Base-by-base conservation (phyloP, 1,140 invertebrate genomes). In the Drosophila virilis region DNA sequence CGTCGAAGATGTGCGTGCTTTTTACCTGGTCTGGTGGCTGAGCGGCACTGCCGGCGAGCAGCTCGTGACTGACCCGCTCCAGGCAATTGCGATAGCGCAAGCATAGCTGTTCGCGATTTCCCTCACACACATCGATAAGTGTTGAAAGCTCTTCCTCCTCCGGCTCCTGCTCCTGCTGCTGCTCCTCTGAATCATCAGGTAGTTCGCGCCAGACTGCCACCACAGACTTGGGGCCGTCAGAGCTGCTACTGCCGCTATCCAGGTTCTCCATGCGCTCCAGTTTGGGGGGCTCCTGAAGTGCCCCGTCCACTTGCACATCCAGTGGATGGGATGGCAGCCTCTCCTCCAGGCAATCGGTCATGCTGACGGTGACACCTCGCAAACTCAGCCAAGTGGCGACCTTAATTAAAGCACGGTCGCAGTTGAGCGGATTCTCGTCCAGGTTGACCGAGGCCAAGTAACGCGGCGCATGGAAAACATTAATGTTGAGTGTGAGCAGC, bases 381-480 rank as follows among this genome's bases (percentile, higher is more conserved):
- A 86, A 45, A 5, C 75, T 70, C 8, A 92, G 40, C 43, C 73
- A 60, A 1, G 60, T 75, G 12, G 83, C 67, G 15, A 85, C 77
- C 43, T 74, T 80, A 43, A 62, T 42, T 33, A 92, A 37, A 0
- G 74, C 71, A 0, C 74, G 71, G 78, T 92, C 80, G 51, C 86
- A 92, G 22, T 83, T 91, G 6, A 89, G 80, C 32, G 77, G 77
- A 78, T 92, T 92, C 35, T 83, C 78, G 46, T 83, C 78, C 0
- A 92, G 45, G 59, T 84, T 90, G 6, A 92, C 40, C 0, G 64
- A 37, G 40, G 75, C 66, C 46, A 92, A 46, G 51, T 77, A 71
- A 2, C 73, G 73, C 1, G 85, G 71, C 0, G 75, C 70, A 60
- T 84, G 48, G 4, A 91, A 91, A 8, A 77, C 73, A 7, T 54